Base-by-base conservation (phyloP, 2,113 vertebrate genomes). In the Patagioenas fasciata region DNA sequence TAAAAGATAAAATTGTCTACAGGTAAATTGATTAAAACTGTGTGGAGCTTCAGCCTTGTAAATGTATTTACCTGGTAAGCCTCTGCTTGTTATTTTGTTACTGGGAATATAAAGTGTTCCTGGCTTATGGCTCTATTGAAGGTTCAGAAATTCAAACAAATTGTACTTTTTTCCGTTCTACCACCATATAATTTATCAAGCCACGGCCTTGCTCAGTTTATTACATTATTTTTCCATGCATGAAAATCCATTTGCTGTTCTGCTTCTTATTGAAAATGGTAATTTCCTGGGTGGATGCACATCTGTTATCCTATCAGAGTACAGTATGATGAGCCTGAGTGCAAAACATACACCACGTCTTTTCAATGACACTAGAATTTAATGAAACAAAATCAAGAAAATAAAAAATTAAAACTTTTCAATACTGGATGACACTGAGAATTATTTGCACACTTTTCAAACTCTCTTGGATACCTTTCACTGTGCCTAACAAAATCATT, bases 261-360 rank as follows among this genome's bases (percentile, higher is more conserved):
- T 85, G 90, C 32, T 89, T 97, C 97, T 96, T 95, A 94, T 71
- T 96, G 74, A 93, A 97, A 97, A 97, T 95, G 70, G 44, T 86
- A 92, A 97, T 96, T 95, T 96, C 92, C 80, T 95, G 88, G 77
- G 92, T 97, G 91, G 91, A 89, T 95, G 95, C 96, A 95, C 95
- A 96, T 96, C 85, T 95, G 87, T 94, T 95, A 87, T 71, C 42
- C 73, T 71, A 73, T 74, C 36, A 10, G 73, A 88, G 38, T 93
- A 89, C 94, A 96, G 57, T 65, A 88, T 94, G 96, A 95, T 92
- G 85, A 97, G 85, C 26, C 50, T 73, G 47, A 85, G 72, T 80
- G 56, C 75, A 91, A 85, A 88, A 93, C 21, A 85, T 32, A 40
- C 61, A 15, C 51, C 28, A 48, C 23, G 36, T 81, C 44, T 84